Conservation (phyloP, 1,140 invertebrate species). For the Zaprionus nigranus region DNA sequence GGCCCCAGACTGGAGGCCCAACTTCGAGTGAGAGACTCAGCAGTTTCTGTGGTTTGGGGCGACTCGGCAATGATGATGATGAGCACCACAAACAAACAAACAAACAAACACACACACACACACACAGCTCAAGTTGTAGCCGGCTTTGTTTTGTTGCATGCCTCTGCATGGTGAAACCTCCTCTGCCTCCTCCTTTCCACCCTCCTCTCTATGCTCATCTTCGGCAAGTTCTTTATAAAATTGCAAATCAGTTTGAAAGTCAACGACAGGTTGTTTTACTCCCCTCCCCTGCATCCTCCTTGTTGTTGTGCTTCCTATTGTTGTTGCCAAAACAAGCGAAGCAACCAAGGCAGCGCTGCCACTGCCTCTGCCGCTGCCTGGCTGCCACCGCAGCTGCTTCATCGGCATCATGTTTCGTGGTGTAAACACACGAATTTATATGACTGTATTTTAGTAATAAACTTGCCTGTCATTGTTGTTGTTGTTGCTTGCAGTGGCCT, state of each 20-base stretch:
- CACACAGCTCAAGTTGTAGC: conserved; percentile 30
- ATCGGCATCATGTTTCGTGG: conserved; percentile 43
- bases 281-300: neutral
- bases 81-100: conserved; percentile 8
- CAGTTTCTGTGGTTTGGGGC: conserved; percentile 26
- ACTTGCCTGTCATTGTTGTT: conserved; percentile 59
- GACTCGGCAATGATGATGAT: conserved; percentile 9
- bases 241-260: conserved; percentile 82
- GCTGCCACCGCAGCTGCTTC: neutral
- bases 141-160: conserved; percentile 37
- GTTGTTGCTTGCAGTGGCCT: conserved; percentile 39
- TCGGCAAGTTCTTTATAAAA: conserved; percentile 74
- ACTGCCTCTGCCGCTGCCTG: neutral
- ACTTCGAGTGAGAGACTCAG: conserved; percentile 21
- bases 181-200: neutral
- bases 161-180: conserved; percentile 43
- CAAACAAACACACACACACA: conserved; percentile 2
- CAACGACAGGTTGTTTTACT: conserved; percentile 67
- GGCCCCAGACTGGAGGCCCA: neutral
- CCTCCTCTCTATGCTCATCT: conserved; percentile 5
- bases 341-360: conserved; percentile 7
- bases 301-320: conserved; percentile 35
- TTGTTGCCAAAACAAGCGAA: conserved; percentile 42
- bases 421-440: conserved; percentile 75
- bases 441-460: conserved; percentile 72